Base-by-base conservation (phyloP, 2,888 invertebrate genomes). In the Leptinotarsa rubiginosa region DNA sequence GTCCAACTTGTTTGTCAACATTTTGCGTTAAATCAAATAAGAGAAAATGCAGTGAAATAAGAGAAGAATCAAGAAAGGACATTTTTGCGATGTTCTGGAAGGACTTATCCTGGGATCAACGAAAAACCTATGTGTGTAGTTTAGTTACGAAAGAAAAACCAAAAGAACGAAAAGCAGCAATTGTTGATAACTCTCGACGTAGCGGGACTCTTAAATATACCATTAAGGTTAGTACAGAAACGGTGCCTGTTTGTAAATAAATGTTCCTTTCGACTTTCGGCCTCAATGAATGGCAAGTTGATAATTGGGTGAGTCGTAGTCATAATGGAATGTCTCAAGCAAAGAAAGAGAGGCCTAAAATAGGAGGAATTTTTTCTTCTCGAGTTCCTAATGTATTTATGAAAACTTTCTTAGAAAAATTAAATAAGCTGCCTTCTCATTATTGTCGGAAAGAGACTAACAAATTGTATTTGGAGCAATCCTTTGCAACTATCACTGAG, bases 21-120 rank as follows among this genome's bases (percentile, higher is more conserved):
- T 69, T 74, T 65, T 70, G 74, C 70, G 47, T n/a, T 25, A 74
- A 74, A 65, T 74, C 70, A 31, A 69, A 50, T 22, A 70, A 59
- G 47, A 74, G 47, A 47, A 65, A 41, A 41, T 65, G 65, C 47
- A 41, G 18, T 25, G 65, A 65, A 41, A n/a, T 47, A n/a, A 52
- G 41, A 31, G 22, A 64, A 70, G 25, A n/a, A 50, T 49, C 18
- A 64, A n/a, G 70, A 25, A 47, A 74, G 5, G 25, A 65, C 13
- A 52, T 74, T 13, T 74, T 74, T 65, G 62, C 74, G 41, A 69
- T 49, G 64, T 74, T 74, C 65, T 69, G 73, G 73, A n/a, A 62
- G 31, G 69, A 64, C 41, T 65, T 69, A 59, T 69, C 64, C 31
- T 74, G 74, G 70, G 65, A 52, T 25, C 74, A 54, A 70, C 41